Evolutionary conservation across 2,797 vertebrate species (phyloP).

Genomic region (Brachyalestes nurse): DNA sequence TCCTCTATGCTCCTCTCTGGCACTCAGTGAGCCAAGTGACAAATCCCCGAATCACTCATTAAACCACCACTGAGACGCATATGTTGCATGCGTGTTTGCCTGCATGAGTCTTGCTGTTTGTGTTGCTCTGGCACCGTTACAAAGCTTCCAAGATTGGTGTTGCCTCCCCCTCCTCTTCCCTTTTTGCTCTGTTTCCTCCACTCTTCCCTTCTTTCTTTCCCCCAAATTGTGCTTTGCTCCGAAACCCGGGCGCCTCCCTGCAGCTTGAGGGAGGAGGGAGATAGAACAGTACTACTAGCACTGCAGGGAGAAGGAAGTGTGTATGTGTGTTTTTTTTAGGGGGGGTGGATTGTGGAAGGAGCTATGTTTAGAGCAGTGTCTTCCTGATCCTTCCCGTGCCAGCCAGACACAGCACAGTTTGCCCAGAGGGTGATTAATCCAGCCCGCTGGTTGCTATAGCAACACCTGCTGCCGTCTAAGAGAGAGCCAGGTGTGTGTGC

Average conservation of each 20-base stretch:
- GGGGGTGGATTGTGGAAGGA: not conserved
- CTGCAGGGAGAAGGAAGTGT: conserved; percentile 7
- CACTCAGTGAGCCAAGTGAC: conserved; percentile 57
- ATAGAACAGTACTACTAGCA: conserved; percentile 10
- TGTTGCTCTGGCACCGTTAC: conserved; percentile 28
- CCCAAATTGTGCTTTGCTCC: conserved; percentile 10
- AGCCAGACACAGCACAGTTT: conserved; percentile 45
- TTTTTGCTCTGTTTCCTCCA: conserved; percentile 11
- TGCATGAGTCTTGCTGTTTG: conserved; percentile 33
- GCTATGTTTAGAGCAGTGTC: conserved; percentile 51
- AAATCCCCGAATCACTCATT: conserved; percentile 69
- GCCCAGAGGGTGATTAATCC: conserved; percentile 57
- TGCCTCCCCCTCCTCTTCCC: conserved; percentile 1
- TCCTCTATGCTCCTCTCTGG: conserved; percentile 3
- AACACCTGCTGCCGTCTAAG: conserved; percentile 55
- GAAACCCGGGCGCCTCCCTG: not conserved
- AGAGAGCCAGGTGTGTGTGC: conserved; percentile 48
- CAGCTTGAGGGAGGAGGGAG: conserved; percentile 1
- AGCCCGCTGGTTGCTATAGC: conserved; percentile 64
- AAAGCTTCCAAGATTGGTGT: conserved; percentile 31
- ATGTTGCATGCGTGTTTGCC: conserved; percentile 37
- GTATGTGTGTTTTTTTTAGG: not conserved
- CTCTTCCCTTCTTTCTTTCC: conserved; percentile 11
- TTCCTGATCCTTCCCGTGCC: conserved; percentile 41
- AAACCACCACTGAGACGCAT: conserved; percentile 63